A percentile compares a stretch with the other conserved stretches of the same genome.
Conservation (phyloP, 2,797 vertebrate genomes). For the Amblyraja radiata region DNA sequence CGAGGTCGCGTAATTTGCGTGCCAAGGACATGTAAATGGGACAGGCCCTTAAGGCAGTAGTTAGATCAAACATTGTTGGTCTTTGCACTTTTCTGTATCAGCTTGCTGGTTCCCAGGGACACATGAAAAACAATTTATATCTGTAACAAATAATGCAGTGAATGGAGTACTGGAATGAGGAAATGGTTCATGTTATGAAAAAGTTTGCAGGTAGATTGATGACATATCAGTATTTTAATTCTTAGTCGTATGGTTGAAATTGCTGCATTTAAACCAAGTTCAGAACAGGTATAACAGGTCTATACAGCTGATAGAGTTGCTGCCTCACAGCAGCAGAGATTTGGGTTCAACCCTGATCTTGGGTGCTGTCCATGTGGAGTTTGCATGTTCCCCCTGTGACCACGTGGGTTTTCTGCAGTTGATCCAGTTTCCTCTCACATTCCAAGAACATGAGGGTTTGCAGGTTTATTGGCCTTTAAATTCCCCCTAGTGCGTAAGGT, state of each 20-base stretch:
- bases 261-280: background rate
- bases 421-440: too few relatives aligned
- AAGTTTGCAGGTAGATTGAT: slow-evolving; percentile 51
- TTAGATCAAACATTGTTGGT: slow-evolving; percentile 54
- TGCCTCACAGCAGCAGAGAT: too few relatives aligned
- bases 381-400: too few relatives aligned
- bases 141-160: slow-evolving; percentile 50
- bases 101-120: slow-evolving; percentile 48
- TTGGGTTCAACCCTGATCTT: too few relatives aligned
- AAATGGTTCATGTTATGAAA: slow-evolving; percentile 53
- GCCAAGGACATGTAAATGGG: too few relatives aligned
- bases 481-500: too few relatives aligned
- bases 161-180: slow-evolving; percentile 52
- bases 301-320: too few relatives aligned
- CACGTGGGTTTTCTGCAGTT: too few relatives aligned
- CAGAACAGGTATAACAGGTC: background rate
- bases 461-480: too few relatives aligned
- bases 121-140: slow-evolving; percentile 54
- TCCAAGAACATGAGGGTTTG: too few relatives aligned
- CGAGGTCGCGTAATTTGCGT: too few relatives aligned
- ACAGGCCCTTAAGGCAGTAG: slow-evolving; percentile 52
- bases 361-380: too few relatives aligned
- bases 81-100: slow-evolving; percentile 56
- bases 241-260: background rate
- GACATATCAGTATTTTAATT: slow-evolving; percentile 38